A percentile compares a stretch with the other conserved stretches of the same genome.
Conservation (phyloP, 1,140 invertebrate genomes). For the Formica selysi region DNA sequence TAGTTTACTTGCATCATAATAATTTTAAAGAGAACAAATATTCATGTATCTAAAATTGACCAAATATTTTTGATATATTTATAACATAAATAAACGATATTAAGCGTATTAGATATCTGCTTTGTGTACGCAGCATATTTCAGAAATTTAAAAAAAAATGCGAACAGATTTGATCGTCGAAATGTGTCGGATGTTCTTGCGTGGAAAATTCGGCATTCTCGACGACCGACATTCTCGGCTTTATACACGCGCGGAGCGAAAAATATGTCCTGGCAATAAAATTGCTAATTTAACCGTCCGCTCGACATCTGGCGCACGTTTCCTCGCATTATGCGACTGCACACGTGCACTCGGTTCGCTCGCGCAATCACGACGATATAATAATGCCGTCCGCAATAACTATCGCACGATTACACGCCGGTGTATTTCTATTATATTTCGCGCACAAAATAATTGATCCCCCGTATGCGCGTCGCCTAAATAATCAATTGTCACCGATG, state of each 20-base stretch:
- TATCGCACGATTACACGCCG: background rate
- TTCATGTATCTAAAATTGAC: background rate
- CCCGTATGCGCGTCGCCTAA: background rate
- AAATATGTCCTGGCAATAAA: slow-evolving; percentile 65
- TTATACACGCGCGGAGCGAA: slow-evolving; percentile 35
- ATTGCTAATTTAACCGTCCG: slow-evolving; percentile 65
- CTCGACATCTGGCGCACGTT: slow-evolving; percentile 67
- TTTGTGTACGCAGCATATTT: background rate
- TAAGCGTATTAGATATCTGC: background rate
- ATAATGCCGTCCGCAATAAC: slow-evolving; percentile 44
- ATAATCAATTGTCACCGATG: slow-evolving; percentile 6
- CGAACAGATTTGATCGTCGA: background rate
- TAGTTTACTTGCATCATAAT: too few species aligned
- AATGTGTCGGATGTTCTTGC: background rate
- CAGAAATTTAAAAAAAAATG: background rate
- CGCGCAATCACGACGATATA: slow-evolving; percentile 44
- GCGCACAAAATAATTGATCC: slow-evolving; percentile 52
- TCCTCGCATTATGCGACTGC: slow-evolving; percentile 31
- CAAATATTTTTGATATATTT: background rate
- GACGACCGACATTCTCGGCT: slow-evolving; percentile 13
- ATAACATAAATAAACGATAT: too few species aligned
- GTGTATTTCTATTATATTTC: slow-evolving; percentile 12
- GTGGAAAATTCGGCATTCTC: background rate
- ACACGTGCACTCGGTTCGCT: background rate
- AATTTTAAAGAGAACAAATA: background rate